Base-by-base conservation (phyloP, 2,113 vertebrate genomes). In the Ciconia maguari region DNA sequence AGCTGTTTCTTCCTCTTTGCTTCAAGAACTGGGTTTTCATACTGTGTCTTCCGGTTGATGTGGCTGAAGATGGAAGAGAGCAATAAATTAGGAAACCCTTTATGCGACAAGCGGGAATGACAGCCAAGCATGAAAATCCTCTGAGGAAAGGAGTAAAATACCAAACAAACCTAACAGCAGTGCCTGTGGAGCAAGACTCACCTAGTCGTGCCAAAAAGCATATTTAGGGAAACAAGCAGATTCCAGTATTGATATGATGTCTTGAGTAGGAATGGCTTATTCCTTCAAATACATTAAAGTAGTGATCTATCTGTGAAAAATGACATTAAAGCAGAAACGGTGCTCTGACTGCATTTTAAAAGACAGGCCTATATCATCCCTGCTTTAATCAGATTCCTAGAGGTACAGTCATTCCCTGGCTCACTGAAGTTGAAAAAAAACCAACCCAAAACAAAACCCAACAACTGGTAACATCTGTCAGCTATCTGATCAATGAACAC, bases 41-140 rank as follows among this genome's bases (percentile, higher is more conserved):
- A 99, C 94, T 99, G 99, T 6, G 99, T 99, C 98, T 99, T 99
- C 97, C 99, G 98, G 99, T 99, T 99, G 98, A 99, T 99, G 97
- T 99, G 99, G 98, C 99, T 99, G 97, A 60, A 76, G 82, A 96
- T 57, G 95, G 96, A 94, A 98, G 82, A 98, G 24, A 83, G 68
- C 27, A 69, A 93, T 89, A 88, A 89, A 68, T 95, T 76, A 96
- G 94, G 79, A 97, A 98, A 96, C 71, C 81, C 57, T 94, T 75
- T 27, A 54, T 11, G 62, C 52, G 75, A 68, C 34, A 54, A 86
- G 51, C 75, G 72, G 90, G 54, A 90, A 89, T 17, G 61, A 76
- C 2, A 16, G 48, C 11, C 44, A 87, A 60, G 32, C 70, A 86
- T 38, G 60, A 72, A 88, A n/a, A 16, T 74, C 9, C 55, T 46